phyloP scores from a whole-genome alignment of 2,888 invertebrate genomes.

The Muscina levida region DNA sequence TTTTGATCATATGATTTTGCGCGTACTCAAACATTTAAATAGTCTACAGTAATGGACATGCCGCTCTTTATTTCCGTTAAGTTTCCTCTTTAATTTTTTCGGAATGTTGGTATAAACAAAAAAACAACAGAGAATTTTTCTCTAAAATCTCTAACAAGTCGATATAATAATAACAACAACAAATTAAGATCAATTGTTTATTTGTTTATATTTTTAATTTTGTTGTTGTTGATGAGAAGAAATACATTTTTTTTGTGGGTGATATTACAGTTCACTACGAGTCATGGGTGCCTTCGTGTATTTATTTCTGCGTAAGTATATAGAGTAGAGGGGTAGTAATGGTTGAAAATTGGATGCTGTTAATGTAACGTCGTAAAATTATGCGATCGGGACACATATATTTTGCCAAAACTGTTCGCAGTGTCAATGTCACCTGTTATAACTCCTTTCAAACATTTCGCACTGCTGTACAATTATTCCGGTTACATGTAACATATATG shows the following conservation, averaged over 20 bases:
- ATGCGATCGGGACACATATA: no score
- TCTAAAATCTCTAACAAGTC: neutral
- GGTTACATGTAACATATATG: no score
- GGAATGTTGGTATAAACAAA: neutral
- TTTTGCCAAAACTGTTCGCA: no score
- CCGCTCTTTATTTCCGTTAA: neutral
- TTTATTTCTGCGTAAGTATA: neutral
- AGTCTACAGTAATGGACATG: no score
- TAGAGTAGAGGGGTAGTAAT: no score
- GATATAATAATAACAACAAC: constrained; percentile 1
- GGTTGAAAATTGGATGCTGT: no score
- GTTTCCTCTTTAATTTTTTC: neutral
- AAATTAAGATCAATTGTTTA: constrained; percentile 52
- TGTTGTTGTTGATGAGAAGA: constrained; percentile 37
- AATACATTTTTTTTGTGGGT: constrained; percentile 58
- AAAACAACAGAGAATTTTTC: constrained; percentile 19
- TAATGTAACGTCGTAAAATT: no score
- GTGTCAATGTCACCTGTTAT: no score
- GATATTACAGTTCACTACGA: constrained; percentile 17
- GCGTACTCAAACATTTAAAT: constrained; percentile 3
- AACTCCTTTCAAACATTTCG: no score
- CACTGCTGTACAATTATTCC: no score
- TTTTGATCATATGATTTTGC: constrained; percentile 14
- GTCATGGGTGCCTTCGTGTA: constrained; percentile 10
- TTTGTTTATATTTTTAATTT: constrained; percentile 35